Percentiles rank a stretch among this genome's conserved stretches.
Conservation (phyloP, 2,888 invertebrate genomes). For the Pecten maximus region DNA sequence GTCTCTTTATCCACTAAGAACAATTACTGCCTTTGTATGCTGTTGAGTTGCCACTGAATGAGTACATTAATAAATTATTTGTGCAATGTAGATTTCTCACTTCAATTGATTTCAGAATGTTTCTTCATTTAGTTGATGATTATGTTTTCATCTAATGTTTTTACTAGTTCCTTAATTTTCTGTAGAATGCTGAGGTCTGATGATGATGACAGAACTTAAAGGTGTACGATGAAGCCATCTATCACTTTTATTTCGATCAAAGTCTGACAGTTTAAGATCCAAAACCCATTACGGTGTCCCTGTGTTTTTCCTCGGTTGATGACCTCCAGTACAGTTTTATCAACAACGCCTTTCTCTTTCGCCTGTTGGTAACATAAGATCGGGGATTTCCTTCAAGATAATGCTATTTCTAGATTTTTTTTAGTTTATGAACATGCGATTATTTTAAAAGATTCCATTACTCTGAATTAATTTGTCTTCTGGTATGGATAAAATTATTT, state of each 20-base stretch:
- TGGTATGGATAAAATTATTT: too few relatives aligned
- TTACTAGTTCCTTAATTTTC: not conserved
- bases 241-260: not conserved
- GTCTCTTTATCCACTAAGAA: too few relatives aligned
- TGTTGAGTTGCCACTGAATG: too few relatives aligned
- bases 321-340: not conserved
- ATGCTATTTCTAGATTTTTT: too few relatives aligned
- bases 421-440: too few relatives aligned
- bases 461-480: too few relatives aligned
- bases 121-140: not conserved
- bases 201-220: not conserved
- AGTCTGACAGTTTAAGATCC: not conserved
- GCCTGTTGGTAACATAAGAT: too few relatives aligned
- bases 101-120: not conserved
- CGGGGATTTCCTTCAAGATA: too few relatives aligned
- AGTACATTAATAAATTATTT: too few relatives aligned
- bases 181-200: not conserved
- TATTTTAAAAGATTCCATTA: too few relatives aligned
- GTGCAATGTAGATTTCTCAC: too few relatives aligned
- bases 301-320: not conserved
- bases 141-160: not conserved
- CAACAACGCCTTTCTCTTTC: not conserved
- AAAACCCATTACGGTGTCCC: not conserved
- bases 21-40: too few relatives aligned
- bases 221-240: not conserved